Percentiles rank a stretch among this genome's conserved stretches.
phyloP scores from a whole-genome alignment of 2,113 vertebrate genomes.

The Delphinapterus leucas region DNA sequence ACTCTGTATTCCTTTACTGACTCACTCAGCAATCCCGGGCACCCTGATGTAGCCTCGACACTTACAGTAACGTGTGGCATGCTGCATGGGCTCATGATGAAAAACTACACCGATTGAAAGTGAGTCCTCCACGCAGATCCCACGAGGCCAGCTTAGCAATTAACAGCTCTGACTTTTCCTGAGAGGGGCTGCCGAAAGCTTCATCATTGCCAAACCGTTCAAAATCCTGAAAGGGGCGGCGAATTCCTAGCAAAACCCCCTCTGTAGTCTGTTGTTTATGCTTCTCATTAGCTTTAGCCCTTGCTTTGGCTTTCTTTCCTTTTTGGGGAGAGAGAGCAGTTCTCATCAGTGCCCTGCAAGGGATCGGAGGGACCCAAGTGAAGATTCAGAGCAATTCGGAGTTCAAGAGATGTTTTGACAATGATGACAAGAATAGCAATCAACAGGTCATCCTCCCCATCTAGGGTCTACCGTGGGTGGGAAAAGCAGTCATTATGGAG shows the following conservation, averaged over 20 bases:
- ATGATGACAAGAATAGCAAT: background rate
- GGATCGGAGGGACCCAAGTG: background rate
- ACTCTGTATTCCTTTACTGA: slow-evolving; percentile 12
- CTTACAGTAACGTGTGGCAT: background rate
- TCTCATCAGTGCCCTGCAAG: slow-evolving; percentile 26
- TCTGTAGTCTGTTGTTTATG: slow-evolving; percentile 29
- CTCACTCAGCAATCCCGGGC: slow-evolving; percentile 3
- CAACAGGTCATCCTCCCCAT: slow-evolving; percentile 62
- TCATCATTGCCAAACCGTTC: slow-evolving; percentile 34
- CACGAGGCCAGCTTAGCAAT: slow-evolving; percentile 30
- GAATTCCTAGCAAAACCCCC: background rate
- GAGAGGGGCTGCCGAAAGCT: slow-evolving; percentile 36
- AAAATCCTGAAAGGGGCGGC: slow-evolving; percentile 28
- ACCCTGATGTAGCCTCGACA: background rate
- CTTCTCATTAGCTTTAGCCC: slow-evolving; percentile 23
- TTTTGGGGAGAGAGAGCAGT: background rate
- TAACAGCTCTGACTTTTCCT: slow-evolving; percentile 58
- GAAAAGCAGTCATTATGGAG: slow-evolving; percentile 57
- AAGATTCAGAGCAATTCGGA: slow-evolving; percentile 42
- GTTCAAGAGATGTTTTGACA: slow-evolving; percentile 36
- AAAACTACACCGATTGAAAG: slow-evolving; percentile 50
- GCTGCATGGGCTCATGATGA: slow-evolving; percentile 43
- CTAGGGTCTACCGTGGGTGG: slow-evolving; percentile 61
- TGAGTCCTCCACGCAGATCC: slow-evolving; percentile 28
- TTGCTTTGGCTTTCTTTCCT: background rate